phyloP scores from a whole-genome alignment of 2,888 invertebrate genomes.

The Spodoptera exigua region DNA sequence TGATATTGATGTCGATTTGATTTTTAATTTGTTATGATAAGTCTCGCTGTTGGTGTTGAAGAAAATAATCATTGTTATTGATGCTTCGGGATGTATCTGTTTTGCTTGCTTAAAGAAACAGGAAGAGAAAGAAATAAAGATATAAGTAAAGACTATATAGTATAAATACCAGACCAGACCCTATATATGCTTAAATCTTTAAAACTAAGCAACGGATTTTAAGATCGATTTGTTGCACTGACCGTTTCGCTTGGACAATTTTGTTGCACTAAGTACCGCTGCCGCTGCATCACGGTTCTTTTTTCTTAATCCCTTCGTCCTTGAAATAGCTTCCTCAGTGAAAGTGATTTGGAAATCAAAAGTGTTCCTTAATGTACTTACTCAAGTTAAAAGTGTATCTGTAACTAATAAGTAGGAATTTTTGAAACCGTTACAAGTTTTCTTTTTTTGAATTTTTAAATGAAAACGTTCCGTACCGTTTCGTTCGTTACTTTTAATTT shows the following conservation, averaged over 20 bases:
- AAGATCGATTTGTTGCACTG: constrained; percentile 1
- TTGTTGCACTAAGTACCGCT: constrained; percentile 28
- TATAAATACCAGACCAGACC: too few species aligned
- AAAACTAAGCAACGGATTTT: too few species aligned
- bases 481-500: too few species aligned
- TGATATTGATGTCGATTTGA: constrained; percentile 12
- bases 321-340: constrained; percentile 19
- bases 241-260: constrained; percentile 11
- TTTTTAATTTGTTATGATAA: not conserved
- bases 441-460: not conserved
- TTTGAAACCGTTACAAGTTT: not conserved
- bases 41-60: too few species aligned
- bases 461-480: too few species aligned
- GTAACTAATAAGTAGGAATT: constrained; percentile 33
- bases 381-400: constrained; percentile 32
- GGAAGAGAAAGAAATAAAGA: too few species aligned
- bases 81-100: too few species aligned
- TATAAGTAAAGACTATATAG: too few species aligned
- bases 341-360: constrained; percentile 37
- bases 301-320: constrained; percentile 33
- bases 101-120: too few species aligned
- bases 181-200: too few species aligned
- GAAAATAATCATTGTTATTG: too few species aligned
- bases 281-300: constrained; percentile 11
- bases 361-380: constrained; percentile 37